phyloP scores from a whole-genome alignment of 2,113 vertebrate genomes.

The Penelope pileata region DNA sequence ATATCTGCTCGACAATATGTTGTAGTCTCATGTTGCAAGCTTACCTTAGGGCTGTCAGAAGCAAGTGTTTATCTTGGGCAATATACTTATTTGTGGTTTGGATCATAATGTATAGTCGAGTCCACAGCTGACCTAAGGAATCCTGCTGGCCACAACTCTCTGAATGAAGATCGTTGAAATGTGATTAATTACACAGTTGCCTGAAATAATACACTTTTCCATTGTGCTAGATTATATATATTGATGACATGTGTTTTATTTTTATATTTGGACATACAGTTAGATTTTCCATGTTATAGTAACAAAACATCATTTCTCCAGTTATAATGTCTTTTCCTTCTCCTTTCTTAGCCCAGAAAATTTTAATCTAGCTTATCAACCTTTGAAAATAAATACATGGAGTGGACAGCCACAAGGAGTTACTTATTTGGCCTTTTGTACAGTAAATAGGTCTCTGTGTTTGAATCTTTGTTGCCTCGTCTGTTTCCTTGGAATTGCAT shows the following conservation, averaged over 20 bases:
- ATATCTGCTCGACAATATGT: not conserved
- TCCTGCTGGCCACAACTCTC: not conserved
- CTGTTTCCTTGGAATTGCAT: not conserved
- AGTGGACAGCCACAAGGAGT: not conserved
- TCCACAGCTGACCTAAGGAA: not conserved
- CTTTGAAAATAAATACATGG: not conserved
- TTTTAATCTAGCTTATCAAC: not conserved
- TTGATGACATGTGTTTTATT: not conserved
- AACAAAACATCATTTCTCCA: not conserved
- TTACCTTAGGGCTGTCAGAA: not conserved
- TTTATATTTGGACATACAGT: not conserved
- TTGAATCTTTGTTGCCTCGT: not conserved
- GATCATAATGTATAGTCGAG: not conserved
- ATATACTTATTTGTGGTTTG: not conserved
- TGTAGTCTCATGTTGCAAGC: not conserved
- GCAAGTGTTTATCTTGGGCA: not conserved
- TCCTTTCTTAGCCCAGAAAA: not conserved
- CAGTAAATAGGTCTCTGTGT: not conserved
- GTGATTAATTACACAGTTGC: not conserved
- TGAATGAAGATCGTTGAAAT: not conserved
- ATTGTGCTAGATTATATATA: not conserved
- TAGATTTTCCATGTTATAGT: not conserved
- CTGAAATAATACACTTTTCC: not conserved
- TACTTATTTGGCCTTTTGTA: not conserved
- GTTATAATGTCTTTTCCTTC: not conserved